Base-by-base conservation (phyloP, 2,113 vertebrate genomes). In the Eupsittula cactorum region DNA sequence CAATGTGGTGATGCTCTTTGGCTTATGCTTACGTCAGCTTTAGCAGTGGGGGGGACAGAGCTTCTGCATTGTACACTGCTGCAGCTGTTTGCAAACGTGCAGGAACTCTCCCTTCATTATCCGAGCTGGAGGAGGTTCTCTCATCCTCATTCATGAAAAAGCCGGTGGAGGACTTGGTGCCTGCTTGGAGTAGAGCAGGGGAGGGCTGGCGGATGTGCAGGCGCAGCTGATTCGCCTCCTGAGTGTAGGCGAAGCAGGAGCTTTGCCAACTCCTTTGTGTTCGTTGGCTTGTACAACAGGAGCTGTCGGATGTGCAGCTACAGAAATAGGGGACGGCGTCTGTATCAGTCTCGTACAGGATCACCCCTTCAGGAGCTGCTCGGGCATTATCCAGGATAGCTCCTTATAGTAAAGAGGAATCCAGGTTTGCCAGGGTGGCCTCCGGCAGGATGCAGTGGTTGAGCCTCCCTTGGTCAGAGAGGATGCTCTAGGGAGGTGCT, bases 181-280 rank as follows among this genome's bases (percentile, higher is more conserved):
- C 4, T 42, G 10, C 39, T 10, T 1, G 10, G 71, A 33, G 84
- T 3, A 6, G 79, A 28, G 64, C 42, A 7, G 25, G 86, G 86
- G 80, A 35, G 75, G 55, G 92, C 46, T 84, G 91, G 88, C 24
- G 92, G 92, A 59, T 87, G 90, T 57, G 93, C 80, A 1, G 68
- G 8, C 9, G 33, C 93, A 82, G 92, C 87, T 28, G 59, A 69
- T 82, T 53, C 16, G 27, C 60, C 71, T 39, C 49, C 73, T 4
- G 52, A 11, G 16, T 0, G 95, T 52, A 49, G 93, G 96, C 52
- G 62, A 4, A 17, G 82, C 77, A 10, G 88, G 82, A 95, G 85
- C 93, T 28, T 6, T 37, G 95, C 95, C 96, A 93, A 13, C 90
- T 73, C 88, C 90, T 94, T 79, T 71, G 84, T 91, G 90, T 82